phyloP scores from a whole-genome alignment of 2,797 vertebrate genomes.

The Macropodus opercularis region DNA sequence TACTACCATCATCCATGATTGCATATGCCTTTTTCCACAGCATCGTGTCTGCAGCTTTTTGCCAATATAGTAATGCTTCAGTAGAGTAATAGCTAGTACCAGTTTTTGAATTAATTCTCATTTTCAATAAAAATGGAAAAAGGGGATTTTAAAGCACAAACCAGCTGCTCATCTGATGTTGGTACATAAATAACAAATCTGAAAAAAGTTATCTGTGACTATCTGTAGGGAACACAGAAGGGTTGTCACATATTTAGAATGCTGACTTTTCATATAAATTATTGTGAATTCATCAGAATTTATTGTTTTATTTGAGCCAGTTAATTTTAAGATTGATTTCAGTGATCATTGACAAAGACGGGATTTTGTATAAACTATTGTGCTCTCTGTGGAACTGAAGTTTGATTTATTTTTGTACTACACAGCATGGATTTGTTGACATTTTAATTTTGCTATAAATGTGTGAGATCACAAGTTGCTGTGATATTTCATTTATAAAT shows the following conservation, averaged over 20 bases:
- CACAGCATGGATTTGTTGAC: slow-evolving; percentile 99
- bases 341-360: slow-evolving; percentile 98
- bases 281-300: slow-evolving; percentile 99
- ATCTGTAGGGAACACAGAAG: slow-evolving; percentile 91
- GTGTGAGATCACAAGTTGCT: slow-evolving; percentile 99
- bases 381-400: slow-evolving; percentile 99
- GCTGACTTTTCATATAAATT: slow-evolving; percentile 98
- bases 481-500: slow-evolving; percentile 99
- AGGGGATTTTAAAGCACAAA: slow-evolving; percentile 97
- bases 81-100: slow-evolving; percentile 98
- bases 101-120: slow-evolving; percentile 93
- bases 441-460: slow-evolving; percentile 99
- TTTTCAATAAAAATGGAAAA: slow-evolving; percentile 94
- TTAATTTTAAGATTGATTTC: slow-evolving; percentile 97
- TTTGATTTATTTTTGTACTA: slow-evolving; percentile 99
- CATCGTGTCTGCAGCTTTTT: slow-evolving; percentile 98
- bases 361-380: slow-evolving; percentile 99
- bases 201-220: slow-evolving; percentile 94
- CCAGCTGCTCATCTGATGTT: slow-evolving; percentile 95
- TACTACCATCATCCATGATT: slow-evolving; percentile 85
- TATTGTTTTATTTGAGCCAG: slow-evolving; percentile 93
- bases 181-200: slow-evolving; percentile 92
- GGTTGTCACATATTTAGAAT: slow-evolving; percentile 96
- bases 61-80: slow-evolving; percentile 98
- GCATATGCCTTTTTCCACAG: slow-evolving; percentile 92